Conservation (phyloP, 1,140 invertebrate genomes). For the Lysiphlebus fabarum region DNA sequence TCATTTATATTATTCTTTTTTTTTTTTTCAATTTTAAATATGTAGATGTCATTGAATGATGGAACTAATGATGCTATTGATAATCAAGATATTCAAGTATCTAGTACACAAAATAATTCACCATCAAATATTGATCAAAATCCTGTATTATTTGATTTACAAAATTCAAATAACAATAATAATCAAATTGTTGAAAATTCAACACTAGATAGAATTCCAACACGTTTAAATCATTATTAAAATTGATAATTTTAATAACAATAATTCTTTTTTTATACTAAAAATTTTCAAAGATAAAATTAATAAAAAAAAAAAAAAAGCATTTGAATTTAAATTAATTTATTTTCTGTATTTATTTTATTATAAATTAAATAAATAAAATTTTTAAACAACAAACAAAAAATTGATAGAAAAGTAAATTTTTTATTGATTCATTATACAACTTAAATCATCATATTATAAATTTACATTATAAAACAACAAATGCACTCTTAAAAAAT, state of each 20-base stretch:
- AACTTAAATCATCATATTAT: conserved; percentile 21
- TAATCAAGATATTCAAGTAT: neutral
- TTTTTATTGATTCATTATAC: conserved; percentile 36
- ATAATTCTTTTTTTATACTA: neutral
- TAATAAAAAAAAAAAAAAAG: neutral
- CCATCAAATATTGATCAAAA: conserved; percentile 22
- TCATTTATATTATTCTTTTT: conserved; percentile 9
- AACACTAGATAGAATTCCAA: conserved; percentile 32
- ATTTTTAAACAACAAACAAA: no score
- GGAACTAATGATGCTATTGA: conserved; percentile 25
- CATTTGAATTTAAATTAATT: no score
- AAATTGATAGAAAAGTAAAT: conserved; percentile 37
- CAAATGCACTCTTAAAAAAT: conserved; percentile 12
- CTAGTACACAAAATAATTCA: conserved; percentile 25
- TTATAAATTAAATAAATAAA: no score
- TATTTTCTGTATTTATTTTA: no score
- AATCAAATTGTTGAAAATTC: conserved; percentile 25
- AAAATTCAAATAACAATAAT: conserved; percentile 32
- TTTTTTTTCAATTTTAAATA: neutral
- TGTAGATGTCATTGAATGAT: conserved; percentile 24
- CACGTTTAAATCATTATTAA: conserved; percentile 29
- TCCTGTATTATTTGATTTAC: conserved; percentile 14
- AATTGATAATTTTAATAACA: neutral
- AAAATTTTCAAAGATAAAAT: no score
- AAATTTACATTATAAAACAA: neutral